Evolutionary conservation across 2,797 vertebrate species (phyloP).

Genomic region (Odontamblyopus lacepedii): DNA sequence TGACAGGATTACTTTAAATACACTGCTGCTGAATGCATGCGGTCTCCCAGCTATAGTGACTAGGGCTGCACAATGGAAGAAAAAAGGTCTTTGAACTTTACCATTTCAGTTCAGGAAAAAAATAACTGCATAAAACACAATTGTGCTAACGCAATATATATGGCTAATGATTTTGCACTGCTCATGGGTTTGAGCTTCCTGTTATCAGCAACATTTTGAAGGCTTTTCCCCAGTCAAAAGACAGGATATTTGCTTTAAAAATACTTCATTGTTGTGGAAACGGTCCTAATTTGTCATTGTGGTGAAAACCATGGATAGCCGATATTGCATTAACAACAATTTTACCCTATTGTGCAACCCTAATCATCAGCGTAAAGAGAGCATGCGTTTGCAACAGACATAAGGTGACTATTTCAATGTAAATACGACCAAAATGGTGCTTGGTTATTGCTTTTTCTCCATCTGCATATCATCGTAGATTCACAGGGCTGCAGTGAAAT

Average conservation of each 20-base stretch:
- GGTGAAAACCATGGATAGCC: too few species aligned
- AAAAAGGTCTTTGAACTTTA: neutral
- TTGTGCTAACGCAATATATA: too few species aligned
- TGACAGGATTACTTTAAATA: slow-evolving; percentile 47
- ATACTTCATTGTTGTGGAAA: too few species aligned
- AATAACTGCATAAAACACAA: too few species aligned
- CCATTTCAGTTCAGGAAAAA: too few species aligned
- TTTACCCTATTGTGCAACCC: neutral
- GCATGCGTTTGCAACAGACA: neutral
- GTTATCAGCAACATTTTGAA: too few species aligned
- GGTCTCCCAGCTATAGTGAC: slow-evolving; percentile 1
- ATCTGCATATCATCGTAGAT: slow-evolving; percentile 1
- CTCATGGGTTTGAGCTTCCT: too few species aligned
- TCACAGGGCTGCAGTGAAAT: slow-evolving; percentile 20
- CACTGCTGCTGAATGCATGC: slow-evolving; percentile 10
- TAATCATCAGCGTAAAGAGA: neutral
- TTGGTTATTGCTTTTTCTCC: slow-evolving; percentile 5
- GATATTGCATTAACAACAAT: neutral
- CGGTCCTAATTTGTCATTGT: too few species aligned
- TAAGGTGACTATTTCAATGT: neutral
- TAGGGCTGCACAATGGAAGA: slow-evolving; percentile 6
- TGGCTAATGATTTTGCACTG: too few species aligned
- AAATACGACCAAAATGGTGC: slow-evolving; percentile 11
- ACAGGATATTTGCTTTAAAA: too few species aligned
- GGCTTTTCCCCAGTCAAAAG: too few species aligned